Evolutionary conservation across 92 coral and sea anemone genomes (phyloP).

Genomic region (Epizoanthus fatuus): DNA sequence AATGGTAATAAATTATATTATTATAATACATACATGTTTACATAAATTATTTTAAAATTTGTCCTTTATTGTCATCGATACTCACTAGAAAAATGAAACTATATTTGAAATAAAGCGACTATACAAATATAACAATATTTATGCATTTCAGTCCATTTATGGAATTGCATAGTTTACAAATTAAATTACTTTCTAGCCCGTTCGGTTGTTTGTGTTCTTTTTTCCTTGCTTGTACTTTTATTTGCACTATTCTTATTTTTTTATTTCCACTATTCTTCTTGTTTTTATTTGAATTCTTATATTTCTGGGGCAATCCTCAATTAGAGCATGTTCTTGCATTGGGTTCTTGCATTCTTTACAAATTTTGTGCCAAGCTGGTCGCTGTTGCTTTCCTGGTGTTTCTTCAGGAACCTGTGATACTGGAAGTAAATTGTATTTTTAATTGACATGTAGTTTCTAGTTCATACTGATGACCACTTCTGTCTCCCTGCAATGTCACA

Average conservation of each 20-base stretch:
- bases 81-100: not conserved
- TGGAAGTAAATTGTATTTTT: not conserved
- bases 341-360: slow-evolving; percentile 52
- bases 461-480: not conserved
- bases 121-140: not conserved
- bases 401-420: slow-evolving; percentile 27
- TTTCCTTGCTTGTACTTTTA: no score
- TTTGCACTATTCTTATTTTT: no score
- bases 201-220: not conserved
- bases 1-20: not conserved
- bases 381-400: not conserved
- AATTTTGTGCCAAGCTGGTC: not conserved
- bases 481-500: not conserved
- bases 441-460: not conserved
- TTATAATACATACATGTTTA: not conserved
- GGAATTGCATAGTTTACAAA: not conserved
- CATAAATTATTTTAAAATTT: not conserved
- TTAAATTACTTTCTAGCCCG: not conserved
- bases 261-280: not conserved
- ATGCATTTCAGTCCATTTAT: not conserved
- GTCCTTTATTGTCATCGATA: not conserved
- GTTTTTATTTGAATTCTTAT: not conserved
- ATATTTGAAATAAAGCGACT: not conserved
- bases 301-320: slow-evolving; percentile 41
- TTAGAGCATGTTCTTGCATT: slow-evolving; percentile 40